A percentile compares a stretch with the other conserved stretches of the same genome.
These are phyloP conservation scores for Venusia cambrica DNA, from an alignment of 2,888 invertebrate genomes.

Conservation along the genomic window DNA sequence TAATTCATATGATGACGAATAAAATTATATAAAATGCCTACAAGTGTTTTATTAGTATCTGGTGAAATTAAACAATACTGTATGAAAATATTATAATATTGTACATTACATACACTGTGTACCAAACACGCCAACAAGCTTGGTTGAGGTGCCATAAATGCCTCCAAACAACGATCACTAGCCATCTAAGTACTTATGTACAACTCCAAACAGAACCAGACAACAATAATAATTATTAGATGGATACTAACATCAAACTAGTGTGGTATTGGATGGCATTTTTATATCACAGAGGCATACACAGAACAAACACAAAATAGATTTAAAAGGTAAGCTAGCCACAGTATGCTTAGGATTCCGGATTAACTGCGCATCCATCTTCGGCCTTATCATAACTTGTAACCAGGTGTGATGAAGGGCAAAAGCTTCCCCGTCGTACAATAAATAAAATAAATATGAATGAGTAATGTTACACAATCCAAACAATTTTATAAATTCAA, in stretches of 20 bases:
- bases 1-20: conserved; percentile 62
- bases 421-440: too few species aligned
- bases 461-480: too few species aligned
- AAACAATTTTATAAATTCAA: too few species aligned
- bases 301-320: conserved; percentile 25
- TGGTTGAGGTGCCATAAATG: conserved; percentile 54
- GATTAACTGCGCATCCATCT: too few species aligned
- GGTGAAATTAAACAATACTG: conserved; percentile 17
- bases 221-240: conserved; percentile 43
- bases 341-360: too few species aligned
- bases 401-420: too few species aligned
- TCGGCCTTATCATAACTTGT: too few species aligned
- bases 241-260: conserved; percentile 41
- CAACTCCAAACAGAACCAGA: conserved; percentile 36
- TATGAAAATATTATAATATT: conserved; percentile 70
- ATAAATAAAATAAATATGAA: too few species aligned
- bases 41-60: conserved; percentile 21
- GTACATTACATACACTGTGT: conserved; percentile 60
- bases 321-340: too few species aligned
- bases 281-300: conserved; percentile 61
- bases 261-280: conserved; percentile 41
- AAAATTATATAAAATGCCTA: conserved; percentile 54
- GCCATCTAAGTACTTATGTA: conserved; percentile 46
- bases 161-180: conserved; percentile 55
- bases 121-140: conserved; percentile 57